phyloP scores from a whole-genome alignment of 2,888 invertebrate genomes.

The Phania funesta region DNA sequence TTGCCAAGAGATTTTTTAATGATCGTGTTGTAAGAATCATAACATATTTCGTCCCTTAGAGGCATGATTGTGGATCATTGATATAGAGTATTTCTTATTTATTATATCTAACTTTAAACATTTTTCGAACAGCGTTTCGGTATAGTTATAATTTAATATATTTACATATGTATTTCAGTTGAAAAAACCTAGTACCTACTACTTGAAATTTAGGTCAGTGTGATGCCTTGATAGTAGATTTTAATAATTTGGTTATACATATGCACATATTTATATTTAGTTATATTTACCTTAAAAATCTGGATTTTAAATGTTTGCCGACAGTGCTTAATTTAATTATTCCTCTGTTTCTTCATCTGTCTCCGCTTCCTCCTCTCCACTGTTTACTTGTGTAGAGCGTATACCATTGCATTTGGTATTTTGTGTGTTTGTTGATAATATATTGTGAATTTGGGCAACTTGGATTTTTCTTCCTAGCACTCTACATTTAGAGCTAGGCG shows the following conservation, averaged over 20 bases:
- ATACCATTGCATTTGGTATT: background rate
- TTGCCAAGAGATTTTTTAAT: no score
- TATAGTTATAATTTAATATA: no score
- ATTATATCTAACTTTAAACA: no score
- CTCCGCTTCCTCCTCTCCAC: background rate
- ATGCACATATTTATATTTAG: no score
- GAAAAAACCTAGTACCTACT: no score
- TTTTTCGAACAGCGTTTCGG: no score
- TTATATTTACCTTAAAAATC: background rate
- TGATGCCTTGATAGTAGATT: background rate
- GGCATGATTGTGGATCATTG: no score
- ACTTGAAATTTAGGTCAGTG: background rate
- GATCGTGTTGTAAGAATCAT: no score
- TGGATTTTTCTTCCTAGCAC: slow-evolving; percentile 20
- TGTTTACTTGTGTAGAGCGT: background rate
- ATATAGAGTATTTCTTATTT: no score
- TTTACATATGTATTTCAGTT: no score
- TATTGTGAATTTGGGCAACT: slow-evolving; percentile 26
- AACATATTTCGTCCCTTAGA: no score
- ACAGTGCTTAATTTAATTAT: background rate
- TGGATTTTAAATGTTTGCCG: background rate
- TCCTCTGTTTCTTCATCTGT: background rate
- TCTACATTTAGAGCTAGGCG: slow-evolving; percentile 67
- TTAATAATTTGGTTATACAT: no score
- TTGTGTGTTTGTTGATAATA: background rate